Base-by-base conservation (phyloP, 2,113 vertebrate species). In the Formicarius rufipectus region DNA sequence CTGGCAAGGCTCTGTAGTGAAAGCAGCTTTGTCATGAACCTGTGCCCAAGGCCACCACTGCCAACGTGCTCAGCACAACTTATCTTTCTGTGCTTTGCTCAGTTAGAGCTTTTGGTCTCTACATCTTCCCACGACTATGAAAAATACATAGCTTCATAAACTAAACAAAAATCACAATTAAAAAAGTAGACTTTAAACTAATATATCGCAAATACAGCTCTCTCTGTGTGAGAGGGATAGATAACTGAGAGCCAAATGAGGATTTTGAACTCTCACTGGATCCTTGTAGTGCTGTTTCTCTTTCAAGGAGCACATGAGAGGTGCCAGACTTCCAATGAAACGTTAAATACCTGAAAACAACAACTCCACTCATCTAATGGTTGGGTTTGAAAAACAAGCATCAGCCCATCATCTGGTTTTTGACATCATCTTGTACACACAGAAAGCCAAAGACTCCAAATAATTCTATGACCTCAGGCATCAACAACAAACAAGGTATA, bases 381-480 rank as follows among this genome's bases (percentile, higher is more conserved):
- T 35, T 90, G 47, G 33, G 16, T 79, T 91, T 88, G 45, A 95
- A 95, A 72, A 83, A 62, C 80, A 95, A 95, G 91, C 84, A 92
- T 67, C 82, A 85, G 56, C 47, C 50, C 67, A 78, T 95, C 95
- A 90, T 95, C 92, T 96, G 84, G 60, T 33, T 92, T 94, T 78
- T 88, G 45, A 73, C 7, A 0, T 88, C 75, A 75, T 92, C 81
- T 93, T 83, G 72, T 83, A 87, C 56, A 89, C 58, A 52, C 18
- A 94, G 84, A 93, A 96, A 95, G 47, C 87, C 91, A 88, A 94
- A 81, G 95, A 91, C 68, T 97, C 90, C 90, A 94, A 93, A 76
- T 83, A 89, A 91, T 90, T 96, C 77, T 90, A 86, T 87, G 72
- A 69, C 90, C 90, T 94, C 60, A 33, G 90, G 95, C 90, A 85